phyloP scores from a whole-genome alignment of 2,113 vertebrate genomes.

The Emydura subglobosa region DNA sequence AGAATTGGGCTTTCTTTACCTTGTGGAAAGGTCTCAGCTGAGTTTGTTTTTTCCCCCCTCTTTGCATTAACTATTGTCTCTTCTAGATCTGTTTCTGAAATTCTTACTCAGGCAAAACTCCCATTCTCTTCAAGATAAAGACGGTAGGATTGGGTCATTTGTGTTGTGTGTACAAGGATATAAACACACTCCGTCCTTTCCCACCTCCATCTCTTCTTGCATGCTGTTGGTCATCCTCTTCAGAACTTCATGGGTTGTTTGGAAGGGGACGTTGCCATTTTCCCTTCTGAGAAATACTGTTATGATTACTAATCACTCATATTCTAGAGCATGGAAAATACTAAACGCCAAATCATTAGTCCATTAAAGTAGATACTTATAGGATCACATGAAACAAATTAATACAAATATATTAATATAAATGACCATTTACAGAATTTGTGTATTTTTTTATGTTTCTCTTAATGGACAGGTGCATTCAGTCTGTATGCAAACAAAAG shows the following conservation, averaged over 20 bases:
- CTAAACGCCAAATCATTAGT: neutral
- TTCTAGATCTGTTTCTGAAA: neutral
- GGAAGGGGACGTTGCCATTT: neutral
- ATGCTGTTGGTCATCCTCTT: neutral
- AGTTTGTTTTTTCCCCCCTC: neutral
- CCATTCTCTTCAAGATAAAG: neutral
- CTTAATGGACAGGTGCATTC: constrained; percentile 2
- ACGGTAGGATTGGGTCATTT: rapidly evolving
- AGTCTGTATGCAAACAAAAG: neutral
- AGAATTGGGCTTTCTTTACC: neutral
- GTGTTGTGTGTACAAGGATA: neutral
- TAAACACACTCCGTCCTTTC: neutral
- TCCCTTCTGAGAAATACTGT: constrained; percentile 30
- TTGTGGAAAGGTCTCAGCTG: neutral
- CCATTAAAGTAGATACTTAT: neutral
- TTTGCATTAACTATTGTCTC: neutral
- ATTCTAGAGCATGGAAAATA: neutral
- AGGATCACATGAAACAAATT: neutral
- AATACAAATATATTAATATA: neutral
- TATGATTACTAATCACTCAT: rapidly evolving
- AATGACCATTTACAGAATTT: neutral
- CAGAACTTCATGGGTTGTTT: neutral
- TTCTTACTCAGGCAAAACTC: constrained; percentile 2
- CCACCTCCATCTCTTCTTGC: neutral
- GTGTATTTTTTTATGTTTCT: constrained; percentile 19